A percentile compares a stretch with the other conserved stretches of the same genome.
Conservation (phyloP, 2,113 vertebrate species). For the Melospiza georgiana region DNA sequence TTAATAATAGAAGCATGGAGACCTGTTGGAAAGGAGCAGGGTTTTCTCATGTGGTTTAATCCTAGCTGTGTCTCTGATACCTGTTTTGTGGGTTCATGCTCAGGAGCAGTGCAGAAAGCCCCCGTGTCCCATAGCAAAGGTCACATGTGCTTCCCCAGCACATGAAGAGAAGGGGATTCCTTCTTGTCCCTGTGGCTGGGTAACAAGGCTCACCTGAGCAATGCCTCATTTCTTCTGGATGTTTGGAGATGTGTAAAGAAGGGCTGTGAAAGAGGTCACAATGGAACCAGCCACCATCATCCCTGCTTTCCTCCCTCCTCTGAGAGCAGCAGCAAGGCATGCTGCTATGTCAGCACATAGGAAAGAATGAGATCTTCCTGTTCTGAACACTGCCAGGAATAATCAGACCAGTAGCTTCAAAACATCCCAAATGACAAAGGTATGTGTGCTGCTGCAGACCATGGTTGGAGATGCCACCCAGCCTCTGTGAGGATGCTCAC, state of each 20-base stretch:
- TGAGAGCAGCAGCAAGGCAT: neutral
- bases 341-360: fast-evolving
- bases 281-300: neutral
- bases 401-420: neutral
- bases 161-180: neutral
- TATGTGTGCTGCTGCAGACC: neutral
- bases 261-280: neutral
- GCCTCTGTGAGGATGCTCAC: neutral
- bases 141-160: fast-evolving
- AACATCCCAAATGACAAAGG: neutral
- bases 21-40: neutral
- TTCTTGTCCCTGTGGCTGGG: fast-evolving
- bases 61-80: neutral
- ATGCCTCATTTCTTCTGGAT: neutral
- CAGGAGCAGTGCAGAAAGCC: neutral
- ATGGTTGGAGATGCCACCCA: neutral
- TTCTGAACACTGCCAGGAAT: neutral
- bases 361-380: neutral
- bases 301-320: neutral
- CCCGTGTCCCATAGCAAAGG: neutral
- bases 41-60: neutral
- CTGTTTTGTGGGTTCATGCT: neutral
- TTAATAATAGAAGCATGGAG: neutral
- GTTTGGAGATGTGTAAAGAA: neutral
- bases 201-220: neutral